Conservation (phyloP, 2,797 vertebrate species). For the Smutsia temminckii region DNA sequence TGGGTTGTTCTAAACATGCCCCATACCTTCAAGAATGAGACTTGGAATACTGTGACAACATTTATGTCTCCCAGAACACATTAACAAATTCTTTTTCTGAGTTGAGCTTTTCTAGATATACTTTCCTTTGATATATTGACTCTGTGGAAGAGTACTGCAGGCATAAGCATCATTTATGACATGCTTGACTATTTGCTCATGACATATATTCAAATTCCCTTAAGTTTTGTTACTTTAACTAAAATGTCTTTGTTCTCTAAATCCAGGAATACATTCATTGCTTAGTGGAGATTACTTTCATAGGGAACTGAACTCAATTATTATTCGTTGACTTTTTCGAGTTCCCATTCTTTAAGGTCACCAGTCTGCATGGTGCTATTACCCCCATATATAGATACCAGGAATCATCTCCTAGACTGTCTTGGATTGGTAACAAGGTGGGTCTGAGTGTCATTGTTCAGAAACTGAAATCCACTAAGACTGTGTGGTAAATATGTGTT, state of each 20-base stretch:
- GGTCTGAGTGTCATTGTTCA: neutral
- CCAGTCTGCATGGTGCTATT: neutral
- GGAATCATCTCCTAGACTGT: neutral
- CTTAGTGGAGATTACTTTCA: neutral
- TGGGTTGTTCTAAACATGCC: neutral
- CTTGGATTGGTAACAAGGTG: neutral
- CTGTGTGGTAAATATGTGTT: neutral
- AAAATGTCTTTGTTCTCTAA: neutral
- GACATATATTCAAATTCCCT: neutral
- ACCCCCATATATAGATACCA: neutral
- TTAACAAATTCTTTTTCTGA: neutral
- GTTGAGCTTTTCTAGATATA: neutral
- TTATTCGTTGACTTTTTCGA: neutral
- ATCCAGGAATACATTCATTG: neutral
- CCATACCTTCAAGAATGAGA: neutral
- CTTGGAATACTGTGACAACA: neutral
- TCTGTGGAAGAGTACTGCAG: too few relatives aligned
- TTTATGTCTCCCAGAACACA: neutral
- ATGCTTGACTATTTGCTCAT: neutral
- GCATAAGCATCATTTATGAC: too few relatives aligned
- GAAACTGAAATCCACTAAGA: neutral
- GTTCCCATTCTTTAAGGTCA: neutral
- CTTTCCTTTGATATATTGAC: neutral
- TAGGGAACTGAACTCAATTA: neutral
- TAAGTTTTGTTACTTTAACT: neutral